phyloP scores from a whole-genome alignment of 2,113 vertebrate genomes.

The Empidonax traillii region DNA sequence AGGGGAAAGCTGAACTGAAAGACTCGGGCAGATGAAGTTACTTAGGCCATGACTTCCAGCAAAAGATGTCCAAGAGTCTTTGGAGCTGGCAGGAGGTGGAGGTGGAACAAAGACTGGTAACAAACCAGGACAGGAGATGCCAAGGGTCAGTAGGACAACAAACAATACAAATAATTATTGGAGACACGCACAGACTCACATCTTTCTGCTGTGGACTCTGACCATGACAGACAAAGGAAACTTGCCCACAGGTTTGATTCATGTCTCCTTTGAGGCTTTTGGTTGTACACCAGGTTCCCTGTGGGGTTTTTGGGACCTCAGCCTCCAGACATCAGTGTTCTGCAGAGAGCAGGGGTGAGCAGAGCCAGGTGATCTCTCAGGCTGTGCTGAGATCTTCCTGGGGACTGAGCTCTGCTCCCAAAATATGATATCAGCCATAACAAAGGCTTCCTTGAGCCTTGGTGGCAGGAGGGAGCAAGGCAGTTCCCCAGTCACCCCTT shows the following conservation, averaged over 20 bases:
- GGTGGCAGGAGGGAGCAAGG: background rate
- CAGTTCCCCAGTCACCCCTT: background rate
- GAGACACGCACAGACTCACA: background rate
- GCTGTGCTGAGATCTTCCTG: accelerated
- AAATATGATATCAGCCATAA: background rate
- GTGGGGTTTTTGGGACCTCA: background rate
- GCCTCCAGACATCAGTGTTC: background rate
- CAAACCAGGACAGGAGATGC: background rate
- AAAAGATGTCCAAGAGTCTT: background rate
- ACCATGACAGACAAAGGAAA: background rate
- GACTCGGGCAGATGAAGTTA: background rate
- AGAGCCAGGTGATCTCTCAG: background rate
- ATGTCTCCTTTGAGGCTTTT: background rate
- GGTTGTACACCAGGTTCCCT: background rate
- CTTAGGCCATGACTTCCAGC: background rate
- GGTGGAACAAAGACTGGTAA: background rate
- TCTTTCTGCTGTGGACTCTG: background rate
- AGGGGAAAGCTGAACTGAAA: background rate
- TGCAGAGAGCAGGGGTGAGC: background rate
- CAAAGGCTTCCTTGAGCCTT: accelerated
- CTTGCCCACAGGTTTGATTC: background rate
- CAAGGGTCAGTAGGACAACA: background rate
- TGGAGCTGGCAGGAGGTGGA: background rate
- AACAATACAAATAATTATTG: background rate
- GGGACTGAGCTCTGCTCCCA: background rate